A percentile compares a stretch with the other conserved stretches of the same genome.
Evolutionary conservation across 1,140 invertebrate species (phyloP).

Genomic region (Drosophila tristis): DNA sequence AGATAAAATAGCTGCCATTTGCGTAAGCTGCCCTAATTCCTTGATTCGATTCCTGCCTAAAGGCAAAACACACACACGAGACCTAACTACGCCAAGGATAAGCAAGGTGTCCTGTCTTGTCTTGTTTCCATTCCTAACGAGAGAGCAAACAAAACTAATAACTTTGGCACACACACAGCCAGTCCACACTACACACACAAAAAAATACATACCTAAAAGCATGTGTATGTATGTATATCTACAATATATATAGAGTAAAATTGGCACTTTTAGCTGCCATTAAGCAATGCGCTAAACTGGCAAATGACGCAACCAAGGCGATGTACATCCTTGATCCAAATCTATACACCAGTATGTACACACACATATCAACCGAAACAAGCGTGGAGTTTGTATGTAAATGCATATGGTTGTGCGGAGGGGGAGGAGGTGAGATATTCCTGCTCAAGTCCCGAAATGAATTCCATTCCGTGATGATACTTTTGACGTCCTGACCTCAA

Average conservation of each 20-base stretch:
- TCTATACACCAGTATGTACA: slow-evolving; percentile 39
- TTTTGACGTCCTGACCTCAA: slow-evolving; percentile 46
- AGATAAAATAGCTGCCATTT: slow-evolving; percentile 31
- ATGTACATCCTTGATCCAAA: slow-evolving; percentile 68
- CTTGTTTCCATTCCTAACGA: slow-evolving; percentile 31
- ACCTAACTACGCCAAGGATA: slow-evolving; percentile 37
- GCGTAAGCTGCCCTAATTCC: slow-evolving; percentile 27
- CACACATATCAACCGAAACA: background rate
- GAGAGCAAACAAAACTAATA: slow-evolving; percentile 71
- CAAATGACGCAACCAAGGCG: slow-evolving; percentile 73
- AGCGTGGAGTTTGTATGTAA: slow-evolving; percentile 14
- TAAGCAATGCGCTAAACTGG: slow-evolving; percentile 62
- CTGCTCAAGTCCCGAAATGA: slow-evolving; percentile 57
- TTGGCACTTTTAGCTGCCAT: slow-evolving; percentile 53
- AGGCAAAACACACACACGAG: slow-evolving; percentile 26
- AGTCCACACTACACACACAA: slow-evolving; percentile 8
- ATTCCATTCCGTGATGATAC: slow-evolving; percentile 53
- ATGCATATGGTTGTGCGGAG: slow-evolving; percentile 7
- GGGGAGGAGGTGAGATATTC: background rate
- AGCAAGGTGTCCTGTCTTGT: slow-evolving; percentile 44
- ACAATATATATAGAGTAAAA: slow-evolving; percentile 17
- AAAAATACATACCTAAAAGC: slow-evolving; percentile 1
- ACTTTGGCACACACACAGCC: slow-evolving; percentile 30
- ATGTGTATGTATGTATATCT: slow-evolving; percentile 1
- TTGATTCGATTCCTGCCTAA: slow-evolving; percentile 2